Base-by-base conservation (phyloP, 2,113 vertebrate species). In the Tyto alba region DNA sequence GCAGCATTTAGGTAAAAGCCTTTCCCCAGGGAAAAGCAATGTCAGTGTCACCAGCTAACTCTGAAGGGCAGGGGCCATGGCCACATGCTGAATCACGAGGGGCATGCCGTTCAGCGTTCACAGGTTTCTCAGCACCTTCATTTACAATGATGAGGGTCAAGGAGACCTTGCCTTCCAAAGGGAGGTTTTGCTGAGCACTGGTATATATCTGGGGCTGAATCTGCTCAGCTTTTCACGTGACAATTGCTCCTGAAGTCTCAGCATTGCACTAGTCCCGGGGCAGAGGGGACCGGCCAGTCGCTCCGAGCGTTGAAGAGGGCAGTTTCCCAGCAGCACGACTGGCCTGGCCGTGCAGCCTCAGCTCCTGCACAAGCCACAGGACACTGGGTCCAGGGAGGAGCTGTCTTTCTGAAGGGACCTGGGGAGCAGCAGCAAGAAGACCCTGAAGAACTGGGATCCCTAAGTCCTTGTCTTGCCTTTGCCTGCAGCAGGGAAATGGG, bases 311-410 rank as follows among this genome's bases (percentile, higher is more conserved):
- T 23, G 20, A 22, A 4, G 7, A 69, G 36, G 20, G 16, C 64
- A 63, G 16, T 12, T 9, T 53, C 5, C 15, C 26, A 41, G 36
- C 55, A 48, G 26, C 56, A 47, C 1, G 4, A 1, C 2, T 0
- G 2, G 68, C 29, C 56, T 85, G 52, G 32, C 62, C 3, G 1
- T 21, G 20, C n/a, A 78, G 34, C 13, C 4, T 0, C 20, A 68
- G 53, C 9, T 11, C 41, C 74, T 11, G 8, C 5, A 15, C 8
- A 71, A 69, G 25, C 18, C 38, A 18, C 36, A 32, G n/a, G 47
- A 5, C 52, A 34, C 14, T 6, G 29, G 25, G 27, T 59, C 40
- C 40, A 25, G 29, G 2, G 34, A 59, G n/a, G n/a, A 82, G 13
- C 14, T 15, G 29, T 22, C 38, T 48, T 74, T 73, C 38, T 62